Evolutionary conservation across 2,797 vertebrate species (phyloP), one percentile per base, ranked within the genome.

Genomic region (Anisognathus igniventris): DNA sequence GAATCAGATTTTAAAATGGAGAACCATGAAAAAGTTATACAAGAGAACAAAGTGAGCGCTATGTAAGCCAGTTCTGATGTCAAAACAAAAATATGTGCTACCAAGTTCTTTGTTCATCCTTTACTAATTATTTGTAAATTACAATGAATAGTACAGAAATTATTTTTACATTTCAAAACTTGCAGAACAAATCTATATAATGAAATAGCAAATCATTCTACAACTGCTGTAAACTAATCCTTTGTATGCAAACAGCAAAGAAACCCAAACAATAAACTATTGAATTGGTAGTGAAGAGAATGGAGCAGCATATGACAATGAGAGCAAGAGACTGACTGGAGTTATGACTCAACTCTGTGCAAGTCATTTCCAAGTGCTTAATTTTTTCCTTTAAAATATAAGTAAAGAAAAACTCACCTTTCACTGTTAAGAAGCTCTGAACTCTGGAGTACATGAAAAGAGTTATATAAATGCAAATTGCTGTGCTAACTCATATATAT

Each of bases 381-480:
- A 81, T 30, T 83, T 87, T 85, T 72, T 75, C 45, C 42, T 92
- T 88, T 86, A 88, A 86, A 79, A 65, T 14, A 2, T 48, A 82
- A 78, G 61, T 19, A 80, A 85, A 72, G 45, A 56, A 78, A 80
- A 72, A 74, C 70, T 42, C 53, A 64, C 73, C 66, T 90, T 88
- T 89, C 61, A 39, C 44, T 88, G 47, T 66, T 65, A 80, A 94
- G 75, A 88, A 82, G n/a, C 23, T 92, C 68, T 83, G 89, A 92
- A 66, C 50, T 65, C 47, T 47, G 44, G n/a, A 88, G 33, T 18
- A 71, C 66, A 58, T 78, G 75, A 78, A 95, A 88, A 42, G 37
- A 77, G 72, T 78, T 90, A 86, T 58, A 27, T 45, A 89, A 93
- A 81, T 66, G 79, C 35, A 86, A 95, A 94, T 91, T 80, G 47